Base-by-base conservation (phyloP, 1,140 invertebrate species). In the Theocolax elegans region DNA sequence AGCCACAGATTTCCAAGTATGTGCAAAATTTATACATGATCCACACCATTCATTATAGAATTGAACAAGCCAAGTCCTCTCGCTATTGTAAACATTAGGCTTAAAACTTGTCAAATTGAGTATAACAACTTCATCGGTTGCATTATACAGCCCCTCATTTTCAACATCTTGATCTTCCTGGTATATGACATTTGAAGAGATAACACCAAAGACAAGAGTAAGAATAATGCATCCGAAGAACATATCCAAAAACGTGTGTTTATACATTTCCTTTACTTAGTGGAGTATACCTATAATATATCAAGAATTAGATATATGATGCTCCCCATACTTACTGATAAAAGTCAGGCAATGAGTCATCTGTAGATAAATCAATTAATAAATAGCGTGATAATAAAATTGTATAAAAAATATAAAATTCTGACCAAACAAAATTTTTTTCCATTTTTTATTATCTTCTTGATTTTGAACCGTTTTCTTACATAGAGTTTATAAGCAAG, bases 21-120 rank as follows among this genome's bases (percentile, higher is more conserved):
- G 92, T 15, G 94, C 92, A 81, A 94, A 97, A 69, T 90, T 84
- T 75, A 92, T 89, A 82, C 95, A 97, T 79, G 93, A 92, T 1
- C 95, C 95, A 80, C 95, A 97, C 89, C 92, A 97, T 76, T 91
- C 92, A 77, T 93, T 95, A 77, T 95, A 96, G 87, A 96, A 97
- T 83, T 97, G 92, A 2, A 96, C 88, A 2, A 96, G 66, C 86
- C 91, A 92, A 0, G 90, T 90, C 77, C 86, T 87, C 13, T 83
- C 84, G 69, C 89, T 89, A 10, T 86, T 86, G 73, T 89, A 90
- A 59, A 94, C 78, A 59, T 82, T 77, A 2, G 79, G 42, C 62
- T 89, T 87, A 76, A 92, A 91, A 80, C 89, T 92, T 8, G 83
- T 82, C 0, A 67, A 71, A 77, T 89, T 88, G 42, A 93, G 77